Evolutionary conservation across 2,797 vertebrate genomes (phyloP), one percentile per base, ranked within the genome.

Genomic region (Alca torda): DNA sequence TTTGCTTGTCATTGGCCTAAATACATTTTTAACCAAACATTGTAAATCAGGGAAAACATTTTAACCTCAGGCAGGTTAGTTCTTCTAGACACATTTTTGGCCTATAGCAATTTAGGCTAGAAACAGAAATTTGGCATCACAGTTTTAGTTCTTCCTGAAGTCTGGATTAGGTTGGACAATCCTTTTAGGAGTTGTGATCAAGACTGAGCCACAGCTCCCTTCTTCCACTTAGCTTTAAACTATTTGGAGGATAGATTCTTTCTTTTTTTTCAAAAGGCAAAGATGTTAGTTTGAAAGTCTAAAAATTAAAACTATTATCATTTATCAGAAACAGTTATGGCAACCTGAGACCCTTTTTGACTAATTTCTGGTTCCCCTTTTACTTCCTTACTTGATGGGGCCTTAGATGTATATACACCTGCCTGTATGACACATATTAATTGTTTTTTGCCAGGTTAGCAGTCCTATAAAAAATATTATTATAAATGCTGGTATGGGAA

Each of bases 1-100:
- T 94, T 87, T 76, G 37, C 69, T 79, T 91, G 81, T 94, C 78
- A 89, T 88, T 43, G 21, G 59, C 56, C 80, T 95, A 89, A 90
- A 94, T 87, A 87, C 60, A 84, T 90, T 90, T 90, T 94, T 61
- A 92, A 90, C 68, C 61, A 88, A 97, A 89, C 41, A 85, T 5
- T 92, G 72, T 89, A 95, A 92, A 97, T 84, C 89, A 94, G 41
- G 61, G 64, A 85, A 93, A 94, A 90, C 16, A 67, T 48, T 74
- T 94, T 80, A 60, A 79, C 65, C 60, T 95, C 84, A 73, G 69
- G 50, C 50, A 84, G 45, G 70, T 85, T 91, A 83, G 57, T 84
- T 79, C 63, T 64, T 90, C n/a, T 25, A 74, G 78, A 75, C 69
- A 78, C 33, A 67, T 89, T 90, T 93, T 93, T 94, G 72, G 24